Conservation (phyloP, 1,140 invertebrate genomes). For the Paraescarpia echinospica region DNA sequence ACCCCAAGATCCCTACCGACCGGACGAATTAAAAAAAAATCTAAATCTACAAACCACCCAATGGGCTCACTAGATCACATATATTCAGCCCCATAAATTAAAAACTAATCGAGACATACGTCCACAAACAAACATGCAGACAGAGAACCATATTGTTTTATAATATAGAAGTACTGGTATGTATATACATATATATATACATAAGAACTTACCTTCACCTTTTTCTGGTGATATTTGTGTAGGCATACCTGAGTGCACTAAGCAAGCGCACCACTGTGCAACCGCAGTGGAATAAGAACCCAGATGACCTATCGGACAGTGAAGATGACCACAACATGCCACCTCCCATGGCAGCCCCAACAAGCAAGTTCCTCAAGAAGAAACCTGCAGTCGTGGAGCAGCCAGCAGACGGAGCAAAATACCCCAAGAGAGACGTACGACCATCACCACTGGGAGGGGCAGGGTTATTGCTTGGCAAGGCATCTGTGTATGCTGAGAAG, state of each 20-base stretch:
- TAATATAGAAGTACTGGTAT: too few species aligned
- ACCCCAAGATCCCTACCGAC: too few species aligned
- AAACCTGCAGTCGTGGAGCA: slow-evolving; percentile 24
- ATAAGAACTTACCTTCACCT: too few species aligned
- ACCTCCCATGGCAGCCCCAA: slow-evolving; percentile 25
- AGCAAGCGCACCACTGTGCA: slow-evolving; percentile 40
- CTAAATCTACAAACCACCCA: too few species aligned
- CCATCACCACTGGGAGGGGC: background rate
- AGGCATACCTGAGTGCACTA: slow-evolving; percentile 44
- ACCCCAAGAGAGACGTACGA: background rate
- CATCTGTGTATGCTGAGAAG: background rate
- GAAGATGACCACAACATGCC: slow-evolving; percentile 28
- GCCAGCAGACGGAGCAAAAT: background rate
- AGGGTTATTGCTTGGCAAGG: background rate
- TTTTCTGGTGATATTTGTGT: background rate
- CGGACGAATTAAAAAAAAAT: too few species aligned
- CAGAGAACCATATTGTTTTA: too few species aligned
- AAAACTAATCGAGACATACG: too few species aligned
- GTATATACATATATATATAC: too few species aligned
- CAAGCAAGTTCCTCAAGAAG: slow-evolving; percentile 42
- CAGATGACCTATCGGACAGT: slow-evolving; percentile 38
- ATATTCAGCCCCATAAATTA: too few species aligned
- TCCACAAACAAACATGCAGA: too few species aligned
- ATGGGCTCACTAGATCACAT: too few species aligned
- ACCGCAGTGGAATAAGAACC: slow-evolving; percentile 37